Base-by-base conservation (phyloP, 53 echinoderm and acorn worm species). In the Hippasteria phrygiana region DNA sequence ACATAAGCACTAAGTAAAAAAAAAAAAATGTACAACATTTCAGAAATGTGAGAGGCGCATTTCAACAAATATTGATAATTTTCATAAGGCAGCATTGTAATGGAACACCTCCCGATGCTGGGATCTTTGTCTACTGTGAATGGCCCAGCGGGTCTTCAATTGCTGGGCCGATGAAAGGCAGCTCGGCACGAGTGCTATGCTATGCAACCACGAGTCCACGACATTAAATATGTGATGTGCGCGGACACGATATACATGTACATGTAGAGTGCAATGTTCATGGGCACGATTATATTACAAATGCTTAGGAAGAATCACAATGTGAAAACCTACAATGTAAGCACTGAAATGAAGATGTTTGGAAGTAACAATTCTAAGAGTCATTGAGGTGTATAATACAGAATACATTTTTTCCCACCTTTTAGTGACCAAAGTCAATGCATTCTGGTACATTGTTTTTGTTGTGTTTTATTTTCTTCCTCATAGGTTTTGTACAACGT, bases 1-100 rank as follows among this genome's bases (percentile, higher is more conserved):
- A 56, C 20, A 67, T 18, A 67, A 3, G 37, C 67, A n/a, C n/a
- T n/a, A n/a, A 64, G 7, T 16, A 64, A 34, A 33, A 2, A 35
- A 32, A 26, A 29, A 3, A 16, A 67, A 12, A 4, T 4, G 18
- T 34, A 14, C 12, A 5, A 35, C 35, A 67, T 26, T 67, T 13
- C n/a, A n/a, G 34, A 33, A 43, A 73, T 22, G 24, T 9, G 18
- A 13, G 9, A 20, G 24, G 43, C 26, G 11, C 43, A 73, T 42
- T 73, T 26, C 73, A 16, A 9, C 43, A 41, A 73, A 73, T 43
- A 73, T 73, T 73, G 73, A 73, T 41, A 73, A 43, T 73, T 22
- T 43, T 42, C 43, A 0, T n/a, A 7, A 73, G 43, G 73, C 22
- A 73, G 41, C 27, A 20, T 22, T 43, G 41, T 34, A 41, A 73